Base-by-base conservation (phyloP, 2,797 vertebrate species). In the Chelon labrosus region DNA sequence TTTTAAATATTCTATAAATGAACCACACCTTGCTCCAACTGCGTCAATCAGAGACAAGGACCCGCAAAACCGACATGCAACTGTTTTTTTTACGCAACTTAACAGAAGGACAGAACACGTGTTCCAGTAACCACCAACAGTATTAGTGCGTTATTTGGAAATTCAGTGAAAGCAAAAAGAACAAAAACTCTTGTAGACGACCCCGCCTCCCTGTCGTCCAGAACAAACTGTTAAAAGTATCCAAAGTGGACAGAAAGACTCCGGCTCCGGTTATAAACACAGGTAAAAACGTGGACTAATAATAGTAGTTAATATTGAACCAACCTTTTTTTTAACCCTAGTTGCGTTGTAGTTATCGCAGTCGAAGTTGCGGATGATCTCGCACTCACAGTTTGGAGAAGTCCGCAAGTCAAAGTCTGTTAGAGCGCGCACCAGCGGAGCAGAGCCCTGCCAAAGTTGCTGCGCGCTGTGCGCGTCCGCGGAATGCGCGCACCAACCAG, bases 131-230 rank as follows among this genome's bases (percentile, higher is more conserved):
- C 22, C 3, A 44, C 9, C 3, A n/a, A 38, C 20, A 10, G 38
- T 11, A 27, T 14, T 9, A 3, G 3, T 19, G 11, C 1, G 0
- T 11, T 16, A 57, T 50, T 67, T 35, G 58, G 14, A 12, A 3
- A 25, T 39, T 53, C 61, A 76, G 65, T 71, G 35, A 55, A 73
- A 20, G 31, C 46, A 71, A 73, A 84, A 53, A 53, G 73, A 78
- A 88, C 84, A 89, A 89, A 85, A 70, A 50, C 27, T 27, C n/a
- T 51, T 22, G 62, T 37, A 70, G 55, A 13, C 68, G 80, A 90
- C 84, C 85, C 80, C 88, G 79, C 87, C 88, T 90, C 85, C 85
- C 75, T 74, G 47, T 69, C 56, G 19, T 69, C 56, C 71, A 25
- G 35, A 59, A 85, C 79, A 79, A 66, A 70, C 57, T 69, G 61